phyloP scores from a whole-genome alignment of 2,113 vertebrate genomes.

The Astur gentilis region DNA sequence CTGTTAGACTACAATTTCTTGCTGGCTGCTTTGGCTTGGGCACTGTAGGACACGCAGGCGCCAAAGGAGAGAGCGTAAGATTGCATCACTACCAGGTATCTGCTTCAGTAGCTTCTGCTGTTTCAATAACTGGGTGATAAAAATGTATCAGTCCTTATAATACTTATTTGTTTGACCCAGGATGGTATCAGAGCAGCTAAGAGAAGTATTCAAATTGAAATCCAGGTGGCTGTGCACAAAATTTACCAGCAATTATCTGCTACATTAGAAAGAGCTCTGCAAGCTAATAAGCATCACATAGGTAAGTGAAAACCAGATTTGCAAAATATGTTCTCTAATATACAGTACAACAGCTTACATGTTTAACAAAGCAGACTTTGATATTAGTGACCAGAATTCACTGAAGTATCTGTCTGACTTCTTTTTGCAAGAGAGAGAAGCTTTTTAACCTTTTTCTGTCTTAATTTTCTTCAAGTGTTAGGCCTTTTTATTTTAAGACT shows the following conservation, averaged over 20 bases:
- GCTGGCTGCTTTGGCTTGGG: conserved; percentile 95
- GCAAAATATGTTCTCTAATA: not conserved
- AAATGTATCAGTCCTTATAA: not conserved
- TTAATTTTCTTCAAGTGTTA: not conserved
- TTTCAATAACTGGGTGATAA: not conserved
- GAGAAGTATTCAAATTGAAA: conserved; percentile 90
- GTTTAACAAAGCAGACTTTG: not conserved
- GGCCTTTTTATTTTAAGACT: not conserved
- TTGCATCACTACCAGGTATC: conserved; percentile 95
- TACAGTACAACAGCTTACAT: not conserved
- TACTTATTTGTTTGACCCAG: conserved; percentile 67
- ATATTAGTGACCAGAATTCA: not conserved
- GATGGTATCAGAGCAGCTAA: conserved; percentile 94
- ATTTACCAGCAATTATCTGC: conserved; percentile 97
- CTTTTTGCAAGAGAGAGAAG: not conserved
- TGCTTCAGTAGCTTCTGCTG: not conserved
- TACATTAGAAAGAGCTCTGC: conserved; percentile 90
- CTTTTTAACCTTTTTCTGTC: not conserved
- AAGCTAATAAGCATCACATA: conserved; percentile 94
- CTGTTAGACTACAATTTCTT: conserved; percentile 93
- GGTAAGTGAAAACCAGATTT: conserved; percentile 73
- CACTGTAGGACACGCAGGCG: conserved; percentile 80
- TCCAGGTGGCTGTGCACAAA: conserved; percentile 94
- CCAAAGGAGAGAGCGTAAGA: conserved; percentile 90
- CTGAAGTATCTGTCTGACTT: not conserved